Evolutionary conservation across 2,888 invertebrate species (phyloP), one percentile per base, ranked within the genome.

Genomic region (Petrolisthes cinctipes): DNA sequence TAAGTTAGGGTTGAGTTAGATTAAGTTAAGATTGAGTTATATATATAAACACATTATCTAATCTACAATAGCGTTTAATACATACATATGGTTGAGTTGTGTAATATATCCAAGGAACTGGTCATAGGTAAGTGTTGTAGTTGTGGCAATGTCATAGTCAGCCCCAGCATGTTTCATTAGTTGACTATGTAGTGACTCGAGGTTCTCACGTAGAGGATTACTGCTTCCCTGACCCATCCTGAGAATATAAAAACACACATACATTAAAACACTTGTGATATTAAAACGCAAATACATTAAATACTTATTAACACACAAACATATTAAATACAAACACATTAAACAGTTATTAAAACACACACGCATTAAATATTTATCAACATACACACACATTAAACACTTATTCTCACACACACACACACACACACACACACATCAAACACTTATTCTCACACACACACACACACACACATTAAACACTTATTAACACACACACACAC

Each of bases 141-240:
- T 87, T 53, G 90, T 90, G 20, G 88, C 90, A 51, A 90, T 90
- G 83, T 90, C 90, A 68, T 89, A 89, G 83, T 90, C 90, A 54
- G 90, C 90, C 5, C 90, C 90, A 9, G 90, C 90, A 37, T 90
- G 90, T 71, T 82, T 87, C 90, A 90, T 90, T 51, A 90, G 85
- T 79, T 90, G 90, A 54, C 85, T 88, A 76, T 90, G 90, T 53
- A 90, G 86, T 14, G 88, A 83, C 71, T 89, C 84, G 73, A 90
- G 86, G 85, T 90, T 89, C 75, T 89, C 88, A 76, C 88, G 83
- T 6, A 90, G 83, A n/a, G 85, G 80, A 57, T 82, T 88, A 78
- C 88, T 85, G 85, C 57, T 85, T 57, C 79, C 66, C 61, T 88
- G 88, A 78, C 88, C 88, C 88, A 88, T 88, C 53, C 53, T 85